Conservation (phyloP, 1,140 invertebrate species). For the Cecropterus lyciades region DNA sequence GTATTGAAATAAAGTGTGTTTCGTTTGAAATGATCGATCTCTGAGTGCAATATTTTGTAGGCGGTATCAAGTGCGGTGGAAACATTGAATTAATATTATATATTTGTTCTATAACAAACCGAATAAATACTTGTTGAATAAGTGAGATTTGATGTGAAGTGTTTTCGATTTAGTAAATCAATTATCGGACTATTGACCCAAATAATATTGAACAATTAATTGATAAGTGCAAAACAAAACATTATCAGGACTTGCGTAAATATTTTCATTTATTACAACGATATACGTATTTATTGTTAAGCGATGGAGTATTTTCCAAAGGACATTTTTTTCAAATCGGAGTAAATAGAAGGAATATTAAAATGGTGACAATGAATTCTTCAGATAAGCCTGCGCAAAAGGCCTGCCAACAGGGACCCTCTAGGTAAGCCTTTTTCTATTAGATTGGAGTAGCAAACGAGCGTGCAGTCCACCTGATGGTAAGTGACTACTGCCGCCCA, state of each 20-base stretch:
- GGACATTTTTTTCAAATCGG: not conserved
- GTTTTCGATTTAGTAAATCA: conserved; percentile 7
- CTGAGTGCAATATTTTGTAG: not conserved
- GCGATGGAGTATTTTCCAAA: too few relatives aligned
- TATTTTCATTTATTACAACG: conserved; percentile 1
- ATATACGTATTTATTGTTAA: not conserved
- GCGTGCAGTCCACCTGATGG: too few relatives aligned
- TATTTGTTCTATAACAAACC: not conserved
- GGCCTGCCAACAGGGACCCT: conserved; percentile 77
- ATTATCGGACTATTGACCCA: conserved; percentile 13
- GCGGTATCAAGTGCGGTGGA: conserved; percentile 10
- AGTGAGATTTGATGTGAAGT: not conserved
- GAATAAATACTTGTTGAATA: conserved; percentile 26
- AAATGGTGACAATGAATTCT: conserved; percentile 84
- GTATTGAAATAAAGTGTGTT: conserved; percentile 23
- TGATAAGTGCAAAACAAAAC: conserved; percentile 6
- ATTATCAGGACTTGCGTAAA: too few relatives aligned
- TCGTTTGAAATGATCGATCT: conserved; percentile 17
- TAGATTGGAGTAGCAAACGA: too few relatives aligned
- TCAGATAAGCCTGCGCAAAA: conserved; percentile 78
- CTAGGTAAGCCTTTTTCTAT: conserved; percentile 67
- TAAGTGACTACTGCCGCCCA: too few relatives aligned
- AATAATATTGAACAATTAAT: not conserved
- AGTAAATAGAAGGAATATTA: conserved; percentile 46
- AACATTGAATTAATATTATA: not conserved